Base-by-base conservation (phyloP, 92 coral and sea anemone genomes). In the Zoanthus sansibaricus region DNA sequence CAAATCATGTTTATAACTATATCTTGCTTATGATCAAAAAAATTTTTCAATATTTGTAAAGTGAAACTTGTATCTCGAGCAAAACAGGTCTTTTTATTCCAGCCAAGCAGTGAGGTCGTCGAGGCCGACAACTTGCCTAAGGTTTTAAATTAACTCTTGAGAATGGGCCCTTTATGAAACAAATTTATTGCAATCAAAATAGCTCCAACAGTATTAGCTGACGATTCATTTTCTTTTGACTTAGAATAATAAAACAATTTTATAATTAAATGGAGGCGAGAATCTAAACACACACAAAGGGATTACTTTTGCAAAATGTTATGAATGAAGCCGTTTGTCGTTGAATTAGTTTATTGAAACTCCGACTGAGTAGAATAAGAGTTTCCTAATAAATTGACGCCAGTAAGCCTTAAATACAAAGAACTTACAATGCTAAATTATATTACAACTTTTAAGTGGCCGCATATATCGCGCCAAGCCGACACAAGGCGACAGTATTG, bases 141-240 rank as follows among this genome's bases (percentile, higher is more conserved):
- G 74, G 76, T 54, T 86, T 75, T 92, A 69, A 93, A 94, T 93
- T 93, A 83, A 91, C 88, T 83, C 76, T 79, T 86, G 84, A 87
- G 93, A 94, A 94, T 91, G 77, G 71, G 48, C 45, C 84, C 72
- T 88, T 94, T 93, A 94, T 94, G 76, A 62, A 51, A 83, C 84
- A 86, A 83, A 87, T 86, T 83, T 86, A 64, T 87, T 88, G 92
- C 89, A 89, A 94, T 94, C 92, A 93, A 73, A 91, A 84, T 83
- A 93, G 87, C 94, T 84, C 98, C 87, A 70, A 82, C 90, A 87
- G 83, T 86, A 93, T 91, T 86, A 78, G 83, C 88, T 85, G 73
- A 59, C 88, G 93, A 88, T 94, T 93, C 88, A 86, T 74, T 87
- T 77, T 90, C 95, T 92, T 94, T 93, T 91, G 92, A 87, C 83